Base-by-base conservation (phyloP, 2,888 invertebrate genomes). In the Hylaea fasciaria region DNA sequence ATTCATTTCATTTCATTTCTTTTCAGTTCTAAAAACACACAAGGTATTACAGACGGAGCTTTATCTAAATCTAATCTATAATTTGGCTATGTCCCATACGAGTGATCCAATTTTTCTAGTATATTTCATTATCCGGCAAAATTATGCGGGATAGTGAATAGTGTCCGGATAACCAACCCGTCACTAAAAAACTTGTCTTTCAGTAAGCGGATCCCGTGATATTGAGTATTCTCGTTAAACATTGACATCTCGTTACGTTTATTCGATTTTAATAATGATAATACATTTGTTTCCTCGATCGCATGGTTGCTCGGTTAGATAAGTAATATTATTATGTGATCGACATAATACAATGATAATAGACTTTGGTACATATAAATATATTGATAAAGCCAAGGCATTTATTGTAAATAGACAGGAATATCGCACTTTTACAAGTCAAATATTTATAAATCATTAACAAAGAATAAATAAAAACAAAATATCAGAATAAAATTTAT, bases 171-270 rank as follows among this genome's bases (percentile, higher is more conserved):
- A 11, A 12, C 3, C 10, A 13, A 14, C 37, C 2, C 48, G 40
- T 22, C 49, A 28, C 59, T 45, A 59, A 37, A 53, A 53, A 54
- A 49, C 39, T 54, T 54, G 39, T 54, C 53, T 74, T 67, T 48
- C 67, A 61, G 57, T 77, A 75, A 76, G 72, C 74, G 68, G 71
- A 75, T 73, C 58, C 50, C 22, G 11, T 47, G 50, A 50, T 60
- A 61, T 47, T 51, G 74, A 71, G 71, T 68, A 63, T 73, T 65
- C 49, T 64, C 57, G 62, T 69, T 53, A 70, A 68, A 71, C 71
- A 74, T 76, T 77, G 71, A 71, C 72, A 64, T 68, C 57, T 62
- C 62, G 57, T 71, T 75, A 64, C 65, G 69, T 66, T 64, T 67
- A 69, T 62, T 54, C 47, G 41, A 49, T 68, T 71, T 70, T 73